Base-by-base conservation (phyloP, 37 sponge, comb jelly and placozoan species). In the Halisarca cf. caerulea region DNA sequence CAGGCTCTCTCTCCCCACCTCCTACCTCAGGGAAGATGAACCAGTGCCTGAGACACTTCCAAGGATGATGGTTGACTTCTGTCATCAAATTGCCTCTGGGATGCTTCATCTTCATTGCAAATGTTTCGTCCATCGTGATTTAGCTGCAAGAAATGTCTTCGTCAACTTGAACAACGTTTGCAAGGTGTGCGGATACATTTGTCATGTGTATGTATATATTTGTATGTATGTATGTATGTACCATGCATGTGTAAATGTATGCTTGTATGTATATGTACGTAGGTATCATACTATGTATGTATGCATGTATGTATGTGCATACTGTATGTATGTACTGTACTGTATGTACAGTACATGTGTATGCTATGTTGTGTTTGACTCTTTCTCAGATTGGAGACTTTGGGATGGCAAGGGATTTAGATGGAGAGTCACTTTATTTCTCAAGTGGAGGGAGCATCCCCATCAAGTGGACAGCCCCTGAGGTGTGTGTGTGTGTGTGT, bases 361-460 rank as follows among this genome's bases (percentile, higher is more conserved):
- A 27, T 9, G 25, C 60, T 59, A 27, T 59, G 3, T n/a, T n/a
- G n/a, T n/a, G n/a, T n/a, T n/a, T n/a, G n/a, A n/a, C n/a, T n/a
- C n/a, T 9, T 74, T 44, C 41, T 38, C 25, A 74, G 42, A 74
- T 40, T 41, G 77, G 42, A 44, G 77, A 62, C 64, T 62, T 40
- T 8, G 77, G 77, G 36, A 74, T 74, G 77, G 42, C 77, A 44
- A 9, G 77, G 32, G 77, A 74, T 37, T 3, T 40, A 23, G 64
- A 62, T 7, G 15, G 30, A 20, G 25, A n/a, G 6, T 62, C 64
- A 5, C 64, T 62, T 8, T 62, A 62, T 23, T 7, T 62, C 30
- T n/a, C 64, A 6, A 62, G 64, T 62, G 64, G 64, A 62, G 64
- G 64, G 25, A 28, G 6, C 25, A 62, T 62, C 15, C 64, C 64